Evolutionary conservation across 2,113 vertebrate genomes (phyloP).

Genomic region (Calypte anna): DNA sequence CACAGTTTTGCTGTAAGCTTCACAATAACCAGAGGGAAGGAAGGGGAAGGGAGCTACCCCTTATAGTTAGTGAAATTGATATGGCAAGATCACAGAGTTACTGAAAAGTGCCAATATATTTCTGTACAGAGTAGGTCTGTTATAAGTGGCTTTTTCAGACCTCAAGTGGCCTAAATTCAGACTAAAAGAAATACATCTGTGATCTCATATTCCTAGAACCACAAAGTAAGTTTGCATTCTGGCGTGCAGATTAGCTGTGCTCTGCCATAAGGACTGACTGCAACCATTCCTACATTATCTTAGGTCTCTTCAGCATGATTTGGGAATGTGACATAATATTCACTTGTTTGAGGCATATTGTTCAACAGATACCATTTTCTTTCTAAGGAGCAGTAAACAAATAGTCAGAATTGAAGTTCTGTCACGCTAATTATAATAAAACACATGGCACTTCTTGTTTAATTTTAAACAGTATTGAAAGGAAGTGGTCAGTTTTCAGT

Average conservation of each 20-base stretch:
- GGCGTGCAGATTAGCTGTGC: neutral
- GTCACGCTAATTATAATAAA: neutral
- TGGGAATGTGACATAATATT: neutral
- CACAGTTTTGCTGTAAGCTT: neutral
- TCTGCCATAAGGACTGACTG: neutral
- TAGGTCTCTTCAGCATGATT: neutral
- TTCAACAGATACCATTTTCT: neutral
- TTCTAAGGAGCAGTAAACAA: neutral
- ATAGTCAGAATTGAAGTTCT: neutral
- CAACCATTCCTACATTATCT: neutral
- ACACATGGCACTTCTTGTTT: accelerated
- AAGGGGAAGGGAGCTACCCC: accelerated
- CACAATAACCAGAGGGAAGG: neutral
- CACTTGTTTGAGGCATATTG: neutral
- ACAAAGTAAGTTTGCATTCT: neutral
- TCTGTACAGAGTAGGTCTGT: neutral
- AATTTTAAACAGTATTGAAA: neutral
- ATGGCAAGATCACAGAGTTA: neutral
- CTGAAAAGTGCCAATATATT: neutral
- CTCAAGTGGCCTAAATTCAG: neutral
- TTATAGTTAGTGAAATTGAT: neutral
- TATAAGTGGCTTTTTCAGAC: neutral
- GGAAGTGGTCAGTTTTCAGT: neutral
- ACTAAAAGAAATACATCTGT: neutral
- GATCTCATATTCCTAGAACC: neutral